Evolutionary conservation across 2,797 vertebrate species (phyloP), one percentile per base, ranked within the genome.

Genomic region (Sus cebifrons): DNA sequence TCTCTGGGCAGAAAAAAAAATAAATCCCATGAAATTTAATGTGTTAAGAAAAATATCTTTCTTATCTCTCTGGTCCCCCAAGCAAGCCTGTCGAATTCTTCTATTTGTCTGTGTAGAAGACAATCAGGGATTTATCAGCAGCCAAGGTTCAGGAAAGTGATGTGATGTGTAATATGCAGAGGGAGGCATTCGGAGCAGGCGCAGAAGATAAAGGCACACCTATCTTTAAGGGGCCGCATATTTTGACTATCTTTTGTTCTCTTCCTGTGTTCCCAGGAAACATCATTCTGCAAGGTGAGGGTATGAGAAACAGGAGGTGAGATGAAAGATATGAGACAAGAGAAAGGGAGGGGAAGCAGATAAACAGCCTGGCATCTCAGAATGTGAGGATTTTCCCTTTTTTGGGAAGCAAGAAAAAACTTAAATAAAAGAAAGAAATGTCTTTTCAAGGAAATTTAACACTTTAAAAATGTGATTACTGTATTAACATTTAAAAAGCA

Each of bases 381-480:
- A 82, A 91, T 1, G 2, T 83, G 25, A 36, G 9, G 17, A 67
- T 78, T 67, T 93, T 60, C 56, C n/a, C 40, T 77, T 87, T 81
- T 36, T 21, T 23, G 15, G 16, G 52, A 85, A 87, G 67, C 6
- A 49, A 21, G 65, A 36, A 67, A 71, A 49, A 49, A 49, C 36
- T 49, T 49, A 49, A 49, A 44, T 5, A 14, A 67, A 20, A 75
- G 65, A 78, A 58, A 15, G n/a, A 79, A 84, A 29, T 62, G 67
- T 67, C 14, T 62, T 81, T 60, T 90, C 49, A 75, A 96, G 67
- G 14, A 93, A 93, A 94, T 64, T 25, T 68, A 91, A 93, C 58
- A 64, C 6, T 78, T 96, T 85, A 52, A 84, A 70, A 7, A 89
- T 67, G 74, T 23, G 20, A 90, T 84, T 97, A 86, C 96, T 70